phyloP scores from a whole-genome alignment of 2,797 vertebrate species.

The Malacoraja senta region DNA sequence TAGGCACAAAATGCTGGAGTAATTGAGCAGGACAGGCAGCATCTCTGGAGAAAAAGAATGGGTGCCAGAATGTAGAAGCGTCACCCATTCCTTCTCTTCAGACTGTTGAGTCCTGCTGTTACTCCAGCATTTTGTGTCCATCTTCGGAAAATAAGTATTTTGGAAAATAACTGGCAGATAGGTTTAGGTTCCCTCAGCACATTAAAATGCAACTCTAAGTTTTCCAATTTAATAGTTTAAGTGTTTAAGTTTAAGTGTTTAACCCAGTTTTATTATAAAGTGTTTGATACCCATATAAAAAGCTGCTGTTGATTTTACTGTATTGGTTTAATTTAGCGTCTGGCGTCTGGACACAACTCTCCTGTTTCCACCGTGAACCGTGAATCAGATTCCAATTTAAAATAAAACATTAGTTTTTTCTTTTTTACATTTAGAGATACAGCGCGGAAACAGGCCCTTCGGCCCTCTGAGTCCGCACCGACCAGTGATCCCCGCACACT shows the following conservation, averaged over 20 bases:
- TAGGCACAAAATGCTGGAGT: too few species aligned
- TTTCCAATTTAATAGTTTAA: background rate
- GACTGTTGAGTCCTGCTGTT: too few species aligned
- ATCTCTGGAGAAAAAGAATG: too few species aligned
- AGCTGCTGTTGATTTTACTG: background rate
- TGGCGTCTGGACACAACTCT: background rate
- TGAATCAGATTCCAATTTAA: background rate
- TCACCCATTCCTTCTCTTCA: too few species aligned
- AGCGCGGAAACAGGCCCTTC: too few species aligned
- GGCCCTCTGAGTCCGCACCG: too few species aligned
- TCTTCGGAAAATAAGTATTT: too few species aligned
- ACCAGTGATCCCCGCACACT: too few species aligned
- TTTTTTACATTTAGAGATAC: too few species aligned
- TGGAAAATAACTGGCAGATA: background rate
- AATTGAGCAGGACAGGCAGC: too few species aligned
- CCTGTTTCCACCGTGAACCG: background rate
- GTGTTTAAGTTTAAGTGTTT: background rate
- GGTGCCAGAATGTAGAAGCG: too few species aligned
- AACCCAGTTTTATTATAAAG: background rate
- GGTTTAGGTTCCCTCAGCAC: background rate
- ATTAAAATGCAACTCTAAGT: background rate
- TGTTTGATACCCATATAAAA: background rate
- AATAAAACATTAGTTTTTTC: background rate
- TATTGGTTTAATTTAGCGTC: background rate
- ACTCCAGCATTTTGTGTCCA: too few species aligned